Conservation (phyloP, 2,888 invertebrate genomes). For the Nomada lathburiana region DNA sequence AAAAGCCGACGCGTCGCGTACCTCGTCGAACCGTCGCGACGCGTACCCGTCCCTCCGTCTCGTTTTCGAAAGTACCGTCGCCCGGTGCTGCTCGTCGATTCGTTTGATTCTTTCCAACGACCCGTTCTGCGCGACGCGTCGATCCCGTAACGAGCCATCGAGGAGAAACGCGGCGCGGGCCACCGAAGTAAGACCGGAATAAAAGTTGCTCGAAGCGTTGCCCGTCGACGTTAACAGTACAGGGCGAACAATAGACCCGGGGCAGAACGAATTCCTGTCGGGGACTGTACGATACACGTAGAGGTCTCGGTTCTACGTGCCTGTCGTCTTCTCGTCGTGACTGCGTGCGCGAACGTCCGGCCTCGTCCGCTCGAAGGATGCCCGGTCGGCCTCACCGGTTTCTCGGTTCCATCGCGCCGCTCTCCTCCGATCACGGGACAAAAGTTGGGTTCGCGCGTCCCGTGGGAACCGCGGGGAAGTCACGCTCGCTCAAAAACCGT, state of each 20-base stretch:
- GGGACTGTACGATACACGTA: slow-evolving; percentile 70
- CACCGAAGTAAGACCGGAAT: neutral
- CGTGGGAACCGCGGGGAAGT: slow-evolving; percentile 75
- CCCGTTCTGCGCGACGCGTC: no score
- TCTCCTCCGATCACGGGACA: slow-evolving; percentile 72
- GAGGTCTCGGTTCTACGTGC: slow-evolving; percentile 60
- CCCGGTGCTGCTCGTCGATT: no score
- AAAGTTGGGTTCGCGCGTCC: slow-evolving; percentile 73
- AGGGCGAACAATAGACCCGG: slow-evolving; percentile 23
- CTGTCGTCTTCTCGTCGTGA: slow-evolving; percentile 65
- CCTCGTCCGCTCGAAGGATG: slow-evolving; percentile 63
- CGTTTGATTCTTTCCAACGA: no score
- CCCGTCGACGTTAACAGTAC: neutral
- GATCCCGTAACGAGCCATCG: no score
- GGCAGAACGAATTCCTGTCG: slow-evolving; percentile 36
- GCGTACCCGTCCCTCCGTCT: neutral
- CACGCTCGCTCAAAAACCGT: slow-evolving; percentile 73
- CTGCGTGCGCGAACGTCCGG: slow-evolving; percentile 70
- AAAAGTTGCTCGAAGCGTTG: neutral
- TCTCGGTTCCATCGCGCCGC: slow-evolving; percentile 31
- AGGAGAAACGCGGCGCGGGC: no score
- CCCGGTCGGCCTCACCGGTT: slow-evolving; percentile 46
- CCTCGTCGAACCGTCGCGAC: slow-evolving; percentile 11
- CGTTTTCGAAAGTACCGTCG: slow-evolving; percentile 15
- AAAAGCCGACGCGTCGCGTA: slow-evolving; percentile 6